phyloP scores from a whole-genome alignment of 2,888 invertebrate genomes.

The Hipparchia sbordonii region DNA sequence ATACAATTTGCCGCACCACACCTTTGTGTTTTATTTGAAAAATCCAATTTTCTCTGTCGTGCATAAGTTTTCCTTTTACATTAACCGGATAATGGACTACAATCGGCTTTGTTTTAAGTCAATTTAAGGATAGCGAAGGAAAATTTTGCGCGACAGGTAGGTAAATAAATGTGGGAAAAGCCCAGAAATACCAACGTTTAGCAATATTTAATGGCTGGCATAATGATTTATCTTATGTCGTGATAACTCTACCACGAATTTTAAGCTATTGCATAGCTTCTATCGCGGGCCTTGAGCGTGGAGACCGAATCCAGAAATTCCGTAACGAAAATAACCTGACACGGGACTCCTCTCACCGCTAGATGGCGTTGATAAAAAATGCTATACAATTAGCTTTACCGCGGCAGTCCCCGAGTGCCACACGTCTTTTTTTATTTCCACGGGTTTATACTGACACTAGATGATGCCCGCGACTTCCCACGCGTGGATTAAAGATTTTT shows the following conservation, averaged over 20 bases:
- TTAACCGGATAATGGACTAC: slow-evolving; percentile 7
- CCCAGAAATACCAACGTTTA: neutral
- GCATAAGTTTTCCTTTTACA: slow-evolving; percentile 13
- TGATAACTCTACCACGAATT: neutral
- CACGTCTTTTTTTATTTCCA: too few relatives aligned
- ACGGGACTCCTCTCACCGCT: too few relatives aligned
- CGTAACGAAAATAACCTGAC: too few relatives aligned
- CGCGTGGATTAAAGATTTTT: too few relatives aligned
- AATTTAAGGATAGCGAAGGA: neutral
- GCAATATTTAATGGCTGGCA: neutral
- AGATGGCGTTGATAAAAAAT: too few relatives aligned
- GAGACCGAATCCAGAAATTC: too few relatives aligned
- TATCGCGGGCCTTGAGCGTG: too few relatives aligned
- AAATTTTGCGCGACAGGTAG: neutral
- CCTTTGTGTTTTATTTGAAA: slow-evolving; percentile 24
- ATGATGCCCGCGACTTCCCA: too few relatives aligned
- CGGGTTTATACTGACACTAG: too few relatives aligned
- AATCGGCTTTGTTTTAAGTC: slow-evolving; percentile 7
- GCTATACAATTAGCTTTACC: too few relatives aligned
- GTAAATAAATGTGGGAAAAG: neutral
- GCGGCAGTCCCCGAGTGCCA: too few relatives aligned
- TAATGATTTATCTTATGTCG: slow-evolving; percentile 1
- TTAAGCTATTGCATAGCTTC: neutral
- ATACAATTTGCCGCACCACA: slow-evolving; percentile 3
- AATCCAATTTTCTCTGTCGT: slow-evolving; percentile 30